Percentiles rank a stretch among this genome's conserved stretches.
Evolutionary conservation across 1,140 invertebrate genomes (phyloP).

Genomic region (Zaprionus taronus): DNA sequence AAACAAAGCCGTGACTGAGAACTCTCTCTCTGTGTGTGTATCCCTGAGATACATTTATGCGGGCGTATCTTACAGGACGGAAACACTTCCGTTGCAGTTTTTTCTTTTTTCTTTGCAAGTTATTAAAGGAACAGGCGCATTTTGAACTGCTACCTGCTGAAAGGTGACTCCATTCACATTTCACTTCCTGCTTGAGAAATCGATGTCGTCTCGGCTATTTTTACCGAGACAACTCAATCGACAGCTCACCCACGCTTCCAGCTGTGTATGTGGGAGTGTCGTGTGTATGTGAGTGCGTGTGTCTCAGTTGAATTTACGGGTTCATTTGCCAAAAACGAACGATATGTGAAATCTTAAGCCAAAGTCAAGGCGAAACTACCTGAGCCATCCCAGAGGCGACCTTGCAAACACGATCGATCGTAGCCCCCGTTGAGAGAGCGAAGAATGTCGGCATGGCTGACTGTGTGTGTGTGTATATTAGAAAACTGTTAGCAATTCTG

Average conservation of each 20-base stretch:
- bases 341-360: slow-evolving; percentile 53
- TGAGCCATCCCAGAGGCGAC: slow-evolving; percentile 39
- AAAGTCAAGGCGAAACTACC: slow-evolving; percentile 75
- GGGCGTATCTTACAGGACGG: slow-evolving; percentile 15
- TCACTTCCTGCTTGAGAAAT: slow-evolving; percentile 63
- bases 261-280: background rate
- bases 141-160: slow-evolving; percentile 21
- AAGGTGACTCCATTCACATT: slow-evolving; percentile 50
- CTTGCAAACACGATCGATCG: slow-evolving; percentile 11
- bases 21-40: background rate
- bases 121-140: slow-evolving; percentile 15
- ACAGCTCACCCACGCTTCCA: slow-evolving; percentile 27
- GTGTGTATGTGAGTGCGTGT: slow-evolving; percentile 11
- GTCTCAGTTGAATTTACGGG: slow-evolving; percentile 45
- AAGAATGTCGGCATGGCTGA: background rate
- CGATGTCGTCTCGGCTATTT: slow-evolving; percentile 52
- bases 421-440: background rate
- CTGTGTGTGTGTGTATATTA: background rate
- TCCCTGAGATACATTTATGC: slow-evolving; percentile 25
- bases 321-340: slow-evolving; percentile 45
- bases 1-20: slow-evolving; percentile 12
- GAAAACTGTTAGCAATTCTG: slow-evolving; percentile 19
- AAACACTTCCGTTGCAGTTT: slow-evolving; percentile 46
- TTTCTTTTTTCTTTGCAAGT: slow-evolving; percentile 5
- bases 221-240: slow-evolving; percentile 60